Evolutionary conservation across 1,140 invertebrate genomes (phyloP).

Genomic region (Caenorhabditis brenneri): DNA sequence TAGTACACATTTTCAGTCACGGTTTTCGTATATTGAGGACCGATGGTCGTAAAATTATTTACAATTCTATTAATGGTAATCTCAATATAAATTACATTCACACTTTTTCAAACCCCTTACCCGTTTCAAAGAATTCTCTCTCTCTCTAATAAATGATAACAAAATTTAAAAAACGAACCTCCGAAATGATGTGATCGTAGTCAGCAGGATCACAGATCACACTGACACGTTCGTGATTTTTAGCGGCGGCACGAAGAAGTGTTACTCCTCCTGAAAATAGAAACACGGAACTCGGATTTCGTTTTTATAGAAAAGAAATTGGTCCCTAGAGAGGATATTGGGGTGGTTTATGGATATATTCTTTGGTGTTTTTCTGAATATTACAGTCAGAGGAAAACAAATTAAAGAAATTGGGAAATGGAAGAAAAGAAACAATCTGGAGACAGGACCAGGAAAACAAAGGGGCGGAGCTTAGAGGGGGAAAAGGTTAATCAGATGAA

Average conservation of each 20-base stretch:
- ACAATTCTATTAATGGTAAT: too few relatives aligned
- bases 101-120: too few relatives aligned
- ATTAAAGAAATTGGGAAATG: background rate
- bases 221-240: slow-evolving; percentile 93
- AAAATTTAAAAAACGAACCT: too few relatives aligned
- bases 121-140: too few relatives aligned
- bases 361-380: background rate
- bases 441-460: background rate
- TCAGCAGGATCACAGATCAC: slow-evolving; percentile 90
- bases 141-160: too few relatives aligned
- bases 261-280: slow-evolving; percentile 80
- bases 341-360: background rate
- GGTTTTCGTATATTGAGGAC: too few relatives aligned
- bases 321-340: background rate
- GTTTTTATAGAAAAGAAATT: background rate
- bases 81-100: too few relatives aligned
- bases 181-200: slow-evolving; percentile 75
- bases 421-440: background rate
- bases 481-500: too few relatives aligned
- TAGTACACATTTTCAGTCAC: too few relatives aligned
- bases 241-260: slow-evolving; percentile 89
- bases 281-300: background rate
- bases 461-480: background rate
- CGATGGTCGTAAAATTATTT: too few relatives aligned
- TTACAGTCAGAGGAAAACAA: too few relatives aligned